Evolutionary conservation across 1,140 invertebrate species (phyloP), one percentile per base, ranked within the genome.

Genomic region (Procambarus virginalis): DNA sequence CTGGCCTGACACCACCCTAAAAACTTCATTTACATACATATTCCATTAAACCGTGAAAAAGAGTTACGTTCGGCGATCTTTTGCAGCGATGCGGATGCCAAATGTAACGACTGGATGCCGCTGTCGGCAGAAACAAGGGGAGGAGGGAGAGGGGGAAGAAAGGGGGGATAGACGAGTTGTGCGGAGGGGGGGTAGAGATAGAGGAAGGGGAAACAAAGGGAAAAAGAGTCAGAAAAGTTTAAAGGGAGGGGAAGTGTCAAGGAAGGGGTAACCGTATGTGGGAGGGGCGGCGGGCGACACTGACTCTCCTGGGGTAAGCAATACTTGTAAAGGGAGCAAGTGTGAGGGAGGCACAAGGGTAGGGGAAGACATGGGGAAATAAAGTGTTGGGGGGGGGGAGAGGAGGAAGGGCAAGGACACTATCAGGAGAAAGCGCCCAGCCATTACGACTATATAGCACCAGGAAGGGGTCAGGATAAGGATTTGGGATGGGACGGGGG

Each of bases 31-130:
- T 78, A 86, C 84, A 86, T 86, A 86, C 73, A 64, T 58, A 79
- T 86, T 86, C 84, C 84, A 86, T 86, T 86, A 86, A 77, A 86
- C 14, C 51, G 84, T 79, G 84, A 86, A 86, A 85, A 86, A 86
- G 84, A 86, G 84, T n/a, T 77, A 77, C 51, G 64, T 51, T 46
- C 75, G 46, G 51, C 8, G 51, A 78, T 86, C 84, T 86, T 86
- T 86, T 86, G 76, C 84, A 77, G 20, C 4, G 49, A 51, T 60
- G 84, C 73, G 60, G 84, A 76, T 86, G 84, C 84, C 84, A 64
- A 79, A 86, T 45, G 22, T 83, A 48, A 70, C 45, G 45, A 17
- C 58, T 8, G 48, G 46, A 12, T 2, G 22, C 34, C 4, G 45
- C 46, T 34, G 46, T 45, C 3, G 82, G 14, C 0, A 22, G 46